Conservation (phyloP, 2,888 invertebrate species). For the Cartodere bifasciata region DNA sequence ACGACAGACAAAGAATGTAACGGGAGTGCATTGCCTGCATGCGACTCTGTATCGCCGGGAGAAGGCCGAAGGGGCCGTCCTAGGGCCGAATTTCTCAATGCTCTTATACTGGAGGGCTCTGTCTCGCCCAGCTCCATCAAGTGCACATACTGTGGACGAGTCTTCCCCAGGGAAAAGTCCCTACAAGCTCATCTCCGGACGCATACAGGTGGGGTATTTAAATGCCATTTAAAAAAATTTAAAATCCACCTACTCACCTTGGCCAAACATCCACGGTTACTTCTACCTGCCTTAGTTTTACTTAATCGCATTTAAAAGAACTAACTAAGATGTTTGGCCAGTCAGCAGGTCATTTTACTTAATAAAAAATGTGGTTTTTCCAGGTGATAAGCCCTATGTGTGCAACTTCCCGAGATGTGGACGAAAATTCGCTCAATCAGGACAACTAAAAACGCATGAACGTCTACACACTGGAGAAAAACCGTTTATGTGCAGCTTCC, state of each 20-base stretch:
- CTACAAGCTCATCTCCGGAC: conserved; percentile 55
- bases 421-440: conserved; percentile 62
- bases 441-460: conserved; percentile 66
- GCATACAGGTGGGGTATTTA: conserved; percentile 42
- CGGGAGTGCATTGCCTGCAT: conserved; percentile 23
- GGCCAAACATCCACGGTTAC: no score
- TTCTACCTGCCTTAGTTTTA: no score
- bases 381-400: conserved; percentile 59
- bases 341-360: no score
- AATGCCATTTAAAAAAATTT: conserved; percentile 12
- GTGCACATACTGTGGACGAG: conserved; percentile 55
- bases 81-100: conserved; percentile 53
- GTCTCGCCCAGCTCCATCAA: conserved; percentile 56
- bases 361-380: no score
- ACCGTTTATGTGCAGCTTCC: conserved; percentile 53
- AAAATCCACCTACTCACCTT: no score
- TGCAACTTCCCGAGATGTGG: conserved; percentile 63
- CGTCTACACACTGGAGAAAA: conserved; percentile 65
- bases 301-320: no score
- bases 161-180: conserved; percentile 65
- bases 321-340: no score
- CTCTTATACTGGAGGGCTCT: conserved; percentile 55
- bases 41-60: conserved; percentile 23
- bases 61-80: conserved; percentile 52
- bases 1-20: conserved; percentile 24